These are phyloP conservation scores for Merops nubicus DNA, from an alignment of 2,113 vertebrate species.

Conservation along the genomic window DNA sequence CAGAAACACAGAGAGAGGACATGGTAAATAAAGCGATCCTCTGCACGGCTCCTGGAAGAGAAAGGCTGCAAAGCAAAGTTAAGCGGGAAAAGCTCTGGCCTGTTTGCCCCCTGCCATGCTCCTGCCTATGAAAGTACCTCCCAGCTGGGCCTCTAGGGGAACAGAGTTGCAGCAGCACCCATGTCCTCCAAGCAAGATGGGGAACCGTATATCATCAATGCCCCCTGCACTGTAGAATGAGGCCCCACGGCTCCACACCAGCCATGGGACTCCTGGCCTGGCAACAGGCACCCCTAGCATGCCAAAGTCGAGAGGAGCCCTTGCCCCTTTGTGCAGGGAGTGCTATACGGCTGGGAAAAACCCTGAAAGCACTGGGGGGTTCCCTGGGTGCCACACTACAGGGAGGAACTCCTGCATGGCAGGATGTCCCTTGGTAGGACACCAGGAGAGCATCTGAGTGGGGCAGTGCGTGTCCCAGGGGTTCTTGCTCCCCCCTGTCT, in stretches of 20 bases:
- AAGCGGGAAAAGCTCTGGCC: neutral
- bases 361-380: neutral
- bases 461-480: neutral
- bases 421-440: neutral
- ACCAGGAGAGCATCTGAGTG: neutral
- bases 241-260: neutral
- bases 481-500: neutral
- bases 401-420: neutral
- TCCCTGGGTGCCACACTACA: neutral
- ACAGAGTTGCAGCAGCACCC: conserved; percentile 63
- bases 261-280: neutral
- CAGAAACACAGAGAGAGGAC: conserved; percentile 18
- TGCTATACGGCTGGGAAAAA: conserved; percentile 50
- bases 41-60: neutral
- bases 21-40: neutral
- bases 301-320: rapidly evolving
- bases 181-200: conserved; percentile 46
- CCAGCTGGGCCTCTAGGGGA: conserved; percentile 71
- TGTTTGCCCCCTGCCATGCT: rapidly evolving
- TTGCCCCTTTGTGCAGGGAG: neutral
- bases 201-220: neutral
- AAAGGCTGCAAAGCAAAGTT: neutral
- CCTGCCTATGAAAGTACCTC: conserved; percentile 71
- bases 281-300: rapidly evolving
- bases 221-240: rapidly evolving